Evolutionary conservation across 2,113 vertebrate species (phyloP).

Genomic region (Motacilla alba): DNA sequence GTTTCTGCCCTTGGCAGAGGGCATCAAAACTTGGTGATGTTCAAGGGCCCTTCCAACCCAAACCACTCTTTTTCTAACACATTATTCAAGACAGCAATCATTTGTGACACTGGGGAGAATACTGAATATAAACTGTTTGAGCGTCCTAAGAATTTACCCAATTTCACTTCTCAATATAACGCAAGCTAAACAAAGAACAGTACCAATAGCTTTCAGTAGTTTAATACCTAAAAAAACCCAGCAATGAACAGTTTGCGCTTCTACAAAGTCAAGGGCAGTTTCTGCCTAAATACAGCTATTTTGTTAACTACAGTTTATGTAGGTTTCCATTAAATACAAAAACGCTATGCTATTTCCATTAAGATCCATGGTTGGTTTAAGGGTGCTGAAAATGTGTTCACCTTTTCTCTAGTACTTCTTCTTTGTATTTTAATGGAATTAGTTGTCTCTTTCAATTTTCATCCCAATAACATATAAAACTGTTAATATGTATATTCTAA

Average conservation of each 20-base stretch:
- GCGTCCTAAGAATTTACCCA: neutral
- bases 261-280: neutral
- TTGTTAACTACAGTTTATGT: neutral
- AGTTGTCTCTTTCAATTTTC: neutral
- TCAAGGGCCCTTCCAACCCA: neutral
- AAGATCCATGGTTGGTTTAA: neutral
- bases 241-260: neutral
- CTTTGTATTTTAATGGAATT: neutral
- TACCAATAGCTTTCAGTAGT: neutral
- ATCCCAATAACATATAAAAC: neutral
- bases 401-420: neutral
- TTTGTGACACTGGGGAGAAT: neutral
- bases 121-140: neutral
- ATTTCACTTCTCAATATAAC: neutral
- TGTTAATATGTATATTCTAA: neutral
- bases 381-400: neutral
- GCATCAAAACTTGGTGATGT: neutral
- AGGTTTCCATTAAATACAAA: neutral
- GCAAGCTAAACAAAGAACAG: neutral
- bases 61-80: neutral
- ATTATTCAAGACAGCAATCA: neutral
- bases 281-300: neutral
- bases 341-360: neutral
- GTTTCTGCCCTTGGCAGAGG: neutral
- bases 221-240: neutral